These are phyloP conservation scores for Erpetoichthys calabaricus DNA, from an alignment of 2,797 vertebrate genomes.

Conservation along the genomic window DNA sequence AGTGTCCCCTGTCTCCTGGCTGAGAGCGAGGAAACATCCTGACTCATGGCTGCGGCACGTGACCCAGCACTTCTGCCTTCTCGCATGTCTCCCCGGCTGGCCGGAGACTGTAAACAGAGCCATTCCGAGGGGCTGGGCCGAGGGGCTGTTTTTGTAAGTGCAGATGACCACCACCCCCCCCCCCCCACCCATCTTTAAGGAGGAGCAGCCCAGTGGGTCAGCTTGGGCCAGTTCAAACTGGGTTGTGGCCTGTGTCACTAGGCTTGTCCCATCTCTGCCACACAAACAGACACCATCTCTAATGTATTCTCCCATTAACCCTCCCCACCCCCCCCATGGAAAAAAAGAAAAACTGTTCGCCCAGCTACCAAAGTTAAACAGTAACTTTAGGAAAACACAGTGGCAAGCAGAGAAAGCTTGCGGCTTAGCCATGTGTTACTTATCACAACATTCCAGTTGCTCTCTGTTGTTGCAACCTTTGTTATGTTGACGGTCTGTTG, in stretches of 20 bases:
- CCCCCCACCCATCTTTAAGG: too few relatives aligned
- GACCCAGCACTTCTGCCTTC: conserved; percentile 7
- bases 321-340: too few relatives aligned
- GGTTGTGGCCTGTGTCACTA: too few relatives aligned
- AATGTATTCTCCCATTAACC: too few relatives aligned
- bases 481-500: not conserved
- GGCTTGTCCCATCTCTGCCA: not conserved
- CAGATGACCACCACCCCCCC: too few relatives aligned
- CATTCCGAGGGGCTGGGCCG: too few relatives aligned
- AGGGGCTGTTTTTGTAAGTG: too few relatives aligned
- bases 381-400: conserved; percentile 8
- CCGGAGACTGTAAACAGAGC: too few relatives aligned
- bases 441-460: conserved; percentile 11
- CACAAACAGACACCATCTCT: conserved; percentile 3
- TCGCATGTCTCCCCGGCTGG: conserved; percentile 3
- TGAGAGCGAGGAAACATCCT: not conserved
- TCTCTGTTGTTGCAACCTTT: not conserved
- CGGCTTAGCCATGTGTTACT: conserved; percentile 13
- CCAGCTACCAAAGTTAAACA: conserved; percentile 13
- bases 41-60: conserved; percentile 12
- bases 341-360: too few relatives aligned
- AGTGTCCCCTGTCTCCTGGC: too few relatives aligned
- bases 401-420: conserved; percentile 10
- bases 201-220: too few relatives aligned
- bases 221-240: too few relatives aligned